These are phyloP conservation scores for Leptestheria dahalacensis DNA, from an alignment of 1,140 invertebrate species.

Conservation along the genomic window DNA sequence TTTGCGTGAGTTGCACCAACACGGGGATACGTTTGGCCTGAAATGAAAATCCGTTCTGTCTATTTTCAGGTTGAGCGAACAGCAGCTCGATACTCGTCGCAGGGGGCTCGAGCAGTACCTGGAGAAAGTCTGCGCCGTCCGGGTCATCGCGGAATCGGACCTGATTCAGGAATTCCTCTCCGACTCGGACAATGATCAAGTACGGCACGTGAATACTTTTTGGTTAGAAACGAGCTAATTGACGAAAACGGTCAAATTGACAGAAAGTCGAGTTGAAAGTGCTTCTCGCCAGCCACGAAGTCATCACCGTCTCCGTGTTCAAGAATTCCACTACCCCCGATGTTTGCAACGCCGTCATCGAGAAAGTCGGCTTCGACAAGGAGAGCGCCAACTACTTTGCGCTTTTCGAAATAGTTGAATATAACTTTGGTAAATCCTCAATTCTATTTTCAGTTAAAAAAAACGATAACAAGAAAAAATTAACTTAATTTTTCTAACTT, in stretches of 20 bases:
- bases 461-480: conserved; percentile 8
- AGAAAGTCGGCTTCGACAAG: conserved; percentile 64
- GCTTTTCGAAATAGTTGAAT: conserved; percentile 94
- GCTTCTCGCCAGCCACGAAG: conserved; percentile 58
- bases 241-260: conserved; percentile 41
- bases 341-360: conserved; percentile 77
- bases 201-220: conserved; percentile 24
- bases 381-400: conserved; percentile 83
- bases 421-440: conserved; percentile 63
- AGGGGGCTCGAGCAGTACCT: conserved; percentile 92
- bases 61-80: conserved; percentile 58
- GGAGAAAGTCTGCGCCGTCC: conserved; percentile 93
- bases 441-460: conserved; percentile 18
- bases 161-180: conserved; percentile 94
- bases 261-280: conserved; percentile 88
- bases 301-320: conserved; percentile 80
- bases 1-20: conserved; percentile 55
- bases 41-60: conserved; percentile 2
- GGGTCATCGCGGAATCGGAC: conserved; percentile 94
- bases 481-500: conserved; percentile 6
- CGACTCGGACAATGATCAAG: conserved; percentile 66
- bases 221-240: not conserved
- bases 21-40: not conserved
- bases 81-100: conserved; percentile 85
- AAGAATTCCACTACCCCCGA: conserved; percentile 79